Percentiles rank a stretch among this genome's conserved stretches.
These are phyloP conservation scores for Tor tambroides DNA, from an alignment of 2,113 vertebrate genomes.

Conservation along the genomic window DNA sequence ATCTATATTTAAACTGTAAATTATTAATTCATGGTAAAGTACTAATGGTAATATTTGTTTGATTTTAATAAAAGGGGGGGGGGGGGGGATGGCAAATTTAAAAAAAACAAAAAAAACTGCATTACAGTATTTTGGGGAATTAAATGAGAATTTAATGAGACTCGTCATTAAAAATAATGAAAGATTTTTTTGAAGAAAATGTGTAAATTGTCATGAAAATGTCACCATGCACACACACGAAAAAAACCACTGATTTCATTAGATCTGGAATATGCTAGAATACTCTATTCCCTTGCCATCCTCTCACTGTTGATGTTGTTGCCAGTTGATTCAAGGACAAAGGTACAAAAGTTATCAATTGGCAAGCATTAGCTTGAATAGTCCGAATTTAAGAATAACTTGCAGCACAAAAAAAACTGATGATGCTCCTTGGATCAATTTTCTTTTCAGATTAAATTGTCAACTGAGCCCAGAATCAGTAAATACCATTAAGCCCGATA, in stretches of 20 bases:
- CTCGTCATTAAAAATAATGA: too few relatives aligned
- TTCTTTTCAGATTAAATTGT: constrained; percentile 23
- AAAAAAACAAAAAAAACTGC: too few relatives aligned
- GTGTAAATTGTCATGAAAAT: background rate
- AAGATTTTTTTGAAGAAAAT: too few relatives aligned
- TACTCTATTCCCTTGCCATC: background rate
- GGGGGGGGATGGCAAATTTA: too few relatives aligned
- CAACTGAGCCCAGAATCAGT: background rate
- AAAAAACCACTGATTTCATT: too few relatives aligned
- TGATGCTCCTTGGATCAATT: background rate
- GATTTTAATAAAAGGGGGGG: background rate
- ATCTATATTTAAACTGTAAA: background rate
- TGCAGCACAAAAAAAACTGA: background rate
- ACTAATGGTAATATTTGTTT: background rate
- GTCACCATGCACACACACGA: background rate
- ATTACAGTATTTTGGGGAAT: too few relatives aligned
- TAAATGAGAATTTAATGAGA: too few relatives aligned
- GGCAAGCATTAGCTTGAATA: background rate
- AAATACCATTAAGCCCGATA: background rate
- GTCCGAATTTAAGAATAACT: background rate
- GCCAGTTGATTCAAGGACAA: constrained; percentile 7
- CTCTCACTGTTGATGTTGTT: background rate
- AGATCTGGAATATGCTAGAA: background rate
- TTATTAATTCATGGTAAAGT: background rate
- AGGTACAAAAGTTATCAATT: background rate